Evolutionary conservation across 1,140 invertebrate genomes (phyloP).

Genomic region (Popillia japonica): DNA sequence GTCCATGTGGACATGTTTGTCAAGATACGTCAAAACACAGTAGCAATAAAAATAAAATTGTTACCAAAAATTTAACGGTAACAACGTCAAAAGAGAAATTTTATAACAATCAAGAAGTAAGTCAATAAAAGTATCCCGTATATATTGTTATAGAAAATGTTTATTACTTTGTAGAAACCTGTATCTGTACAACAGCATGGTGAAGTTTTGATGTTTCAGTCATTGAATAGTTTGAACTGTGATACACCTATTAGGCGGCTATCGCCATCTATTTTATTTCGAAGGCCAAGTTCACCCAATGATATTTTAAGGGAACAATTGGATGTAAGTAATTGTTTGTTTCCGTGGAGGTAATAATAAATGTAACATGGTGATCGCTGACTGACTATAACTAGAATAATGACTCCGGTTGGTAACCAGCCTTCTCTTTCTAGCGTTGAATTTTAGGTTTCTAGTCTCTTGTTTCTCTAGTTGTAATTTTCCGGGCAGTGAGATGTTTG

Average conservation of each 20-base stretch:
- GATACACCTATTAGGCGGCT: constrained; percentile 30
- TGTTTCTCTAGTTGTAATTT: no score
- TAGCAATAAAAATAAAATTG: constrained; percentile 21
- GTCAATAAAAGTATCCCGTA: not conserved
- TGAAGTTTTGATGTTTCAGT: constrained; percentile 12
- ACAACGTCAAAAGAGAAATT: constrained; percentile 21
- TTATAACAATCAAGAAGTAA: constrained; percentile 40
- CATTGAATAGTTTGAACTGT: not conserved
- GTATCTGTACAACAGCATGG: not conserved
- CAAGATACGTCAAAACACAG: constrained; percentile 52
- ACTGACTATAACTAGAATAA: no score
- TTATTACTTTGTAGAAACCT: constrained; percentile 26
- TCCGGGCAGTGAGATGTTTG: no score
- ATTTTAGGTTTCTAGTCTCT: no score
- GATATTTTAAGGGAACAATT: constrained; percentile 67
- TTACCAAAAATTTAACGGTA: constrained; percentile 34
- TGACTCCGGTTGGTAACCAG: no score
- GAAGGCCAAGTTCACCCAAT: constrained; percentile 49
- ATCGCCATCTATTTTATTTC: constrained; percentile 43
- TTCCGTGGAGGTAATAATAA: no score
- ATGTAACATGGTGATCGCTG: no score
- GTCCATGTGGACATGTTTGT: constrained; percentile 66
- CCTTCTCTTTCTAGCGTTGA: no score
- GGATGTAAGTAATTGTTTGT: constrained; percentile 65
- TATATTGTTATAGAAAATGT: not conserved